Evolutionary conservation across 2,888 invertebrate genomes (phyloP).

Genomic region (Spodoptera littoralis): DNA sequence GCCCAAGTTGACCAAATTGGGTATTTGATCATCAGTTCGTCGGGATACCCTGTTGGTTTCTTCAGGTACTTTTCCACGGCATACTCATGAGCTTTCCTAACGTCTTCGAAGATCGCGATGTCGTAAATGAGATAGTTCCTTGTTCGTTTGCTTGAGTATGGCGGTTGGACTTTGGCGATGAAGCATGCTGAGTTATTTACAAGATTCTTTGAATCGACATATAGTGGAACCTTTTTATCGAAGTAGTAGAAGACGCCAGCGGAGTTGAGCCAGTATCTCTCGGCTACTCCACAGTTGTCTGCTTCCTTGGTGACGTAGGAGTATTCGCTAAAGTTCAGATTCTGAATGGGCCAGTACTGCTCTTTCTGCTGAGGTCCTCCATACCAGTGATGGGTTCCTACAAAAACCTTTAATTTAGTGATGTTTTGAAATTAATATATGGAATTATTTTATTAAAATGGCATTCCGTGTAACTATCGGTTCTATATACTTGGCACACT

Average conservation of each 20-base stretch:
- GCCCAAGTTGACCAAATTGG: slow-evolving; percentile 93
- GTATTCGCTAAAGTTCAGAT: slow-evolving; percentile 82
- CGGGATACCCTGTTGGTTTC: slow-evolving; percentile 88
- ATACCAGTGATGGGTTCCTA: slow-evolving; percentile 89
- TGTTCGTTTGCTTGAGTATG: slow-evolving; percentile 80
- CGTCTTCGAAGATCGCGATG: slow-evolving; percentile 89
- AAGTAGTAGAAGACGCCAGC: slow-evolving; percentile 90
- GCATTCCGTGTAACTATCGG: too few relatives aligned
- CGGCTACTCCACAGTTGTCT: slow-evolving; percentile 88
- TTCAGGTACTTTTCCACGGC: slow-evolving; percentile 88
- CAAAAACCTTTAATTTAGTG: neutral
- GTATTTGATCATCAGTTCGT: slow-evolving; percentile 86
- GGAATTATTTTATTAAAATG: too few relatives aligned
- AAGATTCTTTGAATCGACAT: slow-evolving; percentile 90
- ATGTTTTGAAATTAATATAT: too few relatives aligned
- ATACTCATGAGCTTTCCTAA: slow-evolving; percentile 89
- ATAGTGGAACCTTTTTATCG: slow-evolving; percentile 90
- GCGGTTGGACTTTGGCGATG: slow-evolving; percentile 81
- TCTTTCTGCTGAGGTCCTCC: slow-evolving; percentile 89
- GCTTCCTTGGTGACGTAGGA: slow-evolving; percentile 89
- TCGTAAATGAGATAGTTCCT: slow-evolving; percentile 87
- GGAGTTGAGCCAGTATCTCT: slow-evolving; percentile 91
- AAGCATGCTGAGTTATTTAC: slow-evolving; percentile 84
- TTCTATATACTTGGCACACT: too few relatives aligned
- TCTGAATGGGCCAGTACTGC: slow-evolving; percentile 90